phyloP scores from a whole-genome alignment of 2,888 invertebrate species.

The Ganaspis brasiliensis region DNA sequence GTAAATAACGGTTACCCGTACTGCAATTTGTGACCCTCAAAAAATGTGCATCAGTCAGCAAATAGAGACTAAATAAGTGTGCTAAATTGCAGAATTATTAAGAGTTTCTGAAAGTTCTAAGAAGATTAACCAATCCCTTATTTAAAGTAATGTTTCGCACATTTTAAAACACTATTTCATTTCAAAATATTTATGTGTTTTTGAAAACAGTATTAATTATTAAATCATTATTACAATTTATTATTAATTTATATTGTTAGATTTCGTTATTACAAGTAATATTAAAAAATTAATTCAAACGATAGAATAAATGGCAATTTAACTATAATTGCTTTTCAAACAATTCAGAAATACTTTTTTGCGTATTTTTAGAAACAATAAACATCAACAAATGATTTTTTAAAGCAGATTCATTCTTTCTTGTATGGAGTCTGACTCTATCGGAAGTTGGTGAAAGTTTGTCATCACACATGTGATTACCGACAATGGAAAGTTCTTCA shows the following conservation, averaged over 20 bases:
- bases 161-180: not conserved
- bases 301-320: too few relatives aligned
- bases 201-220: not conserved
- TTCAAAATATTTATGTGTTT: not conserved
- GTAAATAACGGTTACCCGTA: not conserved
- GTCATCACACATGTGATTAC: not conserved
- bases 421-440: not conserved
- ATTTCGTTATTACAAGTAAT: too few relatives aligned
- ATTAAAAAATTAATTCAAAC: too few relatives aligned
- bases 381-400: too few relatives aligned
- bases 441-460: not conserved
- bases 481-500: not conserved
- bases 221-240: too few relatives aligned
- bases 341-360: too few relatives aligned
- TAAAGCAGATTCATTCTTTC: too few relatives aligned
- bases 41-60: slow-evolving; percentile 11
- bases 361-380: too few relatives aligned
- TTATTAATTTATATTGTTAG: too few relatives aligned
- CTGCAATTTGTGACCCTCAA: not conserved
- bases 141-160: not conserved
- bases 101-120: not conserved
- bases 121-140: not conserved
- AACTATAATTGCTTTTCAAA: too few relatives aligned
- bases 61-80: not conserved
- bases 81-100: slow-evolving; percentile 12